Evolutionary conservation across 2,888 invertebrate genomes (phyloP).

Genomic region (Furcula furcula): DNA sequence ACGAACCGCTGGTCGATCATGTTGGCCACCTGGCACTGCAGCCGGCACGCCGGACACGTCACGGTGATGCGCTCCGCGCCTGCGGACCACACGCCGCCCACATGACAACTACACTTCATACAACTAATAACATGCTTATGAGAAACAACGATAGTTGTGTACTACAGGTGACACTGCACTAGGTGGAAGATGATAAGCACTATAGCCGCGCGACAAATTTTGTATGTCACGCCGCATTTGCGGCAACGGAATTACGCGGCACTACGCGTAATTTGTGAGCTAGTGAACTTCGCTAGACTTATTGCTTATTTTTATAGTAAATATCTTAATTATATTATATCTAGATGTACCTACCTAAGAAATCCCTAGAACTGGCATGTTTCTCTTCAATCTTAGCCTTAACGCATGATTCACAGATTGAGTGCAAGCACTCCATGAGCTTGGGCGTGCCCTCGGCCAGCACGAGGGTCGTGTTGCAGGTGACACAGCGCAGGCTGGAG

Average conservation of each 20-base stretch:
- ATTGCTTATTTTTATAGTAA: no score
- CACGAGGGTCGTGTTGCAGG: conserved; percentile 62
- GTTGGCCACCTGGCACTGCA: conserved; percentile 86
- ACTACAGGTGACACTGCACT: no score
- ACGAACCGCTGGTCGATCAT: conserved; percentile 93
- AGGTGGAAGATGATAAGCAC: no score
- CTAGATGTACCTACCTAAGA: conserved; percentile 61
- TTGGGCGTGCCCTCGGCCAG: conserved; percentile 84
- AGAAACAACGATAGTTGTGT: no score
- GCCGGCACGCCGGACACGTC: conserved; percentile 87
- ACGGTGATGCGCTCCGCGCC: conserved; percentile 72
- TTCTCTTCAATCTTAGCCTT: conserved; percentile 83
- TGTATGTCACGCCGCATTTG: no score
- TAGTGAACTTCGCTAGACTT: no score
- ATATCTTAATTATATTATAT: no score
- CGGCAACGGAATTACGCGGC: no score
- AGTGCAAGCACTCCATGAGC: conserved; percentile 93
- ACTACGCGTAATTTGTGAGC: no score
- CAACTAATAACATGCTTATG: no score
- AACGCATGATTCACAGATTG: conserved; percentile 90
- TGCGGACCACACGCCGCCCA: conserved; percentile 18
- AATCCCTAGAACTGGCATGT: conserved; percentile 59
- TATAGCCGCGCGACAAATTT: no score
- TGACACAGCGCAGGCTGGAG: conserved; percentile 76
- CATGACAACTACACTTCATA: background rate